Evolutionary conservation across 2,113 vertebrate genomes (phyloP), one percentile per base, ranked within the genome.

Genomic region (Sphyrna mokarran): DNA sequence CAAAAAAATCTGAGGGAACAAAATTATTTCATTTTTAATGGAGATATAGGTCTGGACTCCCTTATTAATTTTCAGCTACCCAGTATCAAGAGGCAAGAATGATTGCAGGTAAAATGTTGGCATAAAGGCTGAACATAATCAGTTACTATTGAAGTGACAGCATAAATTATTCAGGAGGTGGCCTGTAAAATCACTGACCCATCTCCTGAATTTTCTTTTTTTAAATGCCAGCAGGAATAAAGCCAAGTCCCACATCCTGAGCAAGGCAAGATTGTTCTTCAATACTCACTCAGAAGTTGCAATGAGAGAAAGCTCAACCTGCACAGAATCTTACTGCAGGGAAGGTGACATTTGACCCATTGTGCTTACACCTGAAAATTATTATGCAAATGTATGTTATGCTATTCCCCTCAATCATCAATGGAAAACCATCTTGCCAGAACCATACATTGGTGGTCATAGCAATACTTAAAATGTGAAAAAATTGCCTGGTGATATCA

Each of bases 31-130:
- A 22, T 37, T 93, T 68, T 72, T 18, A 43, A 94, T 94, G 22
- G 37, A 54, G 22, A 95, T 72, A 72, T 40, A 43, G 63, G 66
- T 61, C 54, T 90, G 43, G 26, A 54, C 68, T 29, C 40, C 26
- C 43, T 48, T 72, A 95, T 95, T 76, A 26, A 70, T 22, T 95
- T 95, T 54, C 18, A 22, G 40, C 7, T 29, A 23, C 48, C 94
- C 54, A 48, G 48, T 72, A 69, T 40, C 3, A 66, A 70, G 37
- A 43, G 20, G 40, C n/a, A 29, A 54, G 94, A 90, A 90, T 90
- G 54, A n/a, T 4, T 72, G 69, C 68, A 95, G 40, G 69, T 95
- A 76, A 95, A 94, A 70, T 72, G 40, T 95, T 95, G 94, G 68
- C 68, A 48, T 76, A 29, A 26, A 43, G 5, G 2, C 93, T 70